Percentiles rank a stretch among this genome's conserved stretches.
phyloP scores from a whole-genome alignment of 2,113 vertebrate genomes.

The Bolborhynchus lineola region DNA sequence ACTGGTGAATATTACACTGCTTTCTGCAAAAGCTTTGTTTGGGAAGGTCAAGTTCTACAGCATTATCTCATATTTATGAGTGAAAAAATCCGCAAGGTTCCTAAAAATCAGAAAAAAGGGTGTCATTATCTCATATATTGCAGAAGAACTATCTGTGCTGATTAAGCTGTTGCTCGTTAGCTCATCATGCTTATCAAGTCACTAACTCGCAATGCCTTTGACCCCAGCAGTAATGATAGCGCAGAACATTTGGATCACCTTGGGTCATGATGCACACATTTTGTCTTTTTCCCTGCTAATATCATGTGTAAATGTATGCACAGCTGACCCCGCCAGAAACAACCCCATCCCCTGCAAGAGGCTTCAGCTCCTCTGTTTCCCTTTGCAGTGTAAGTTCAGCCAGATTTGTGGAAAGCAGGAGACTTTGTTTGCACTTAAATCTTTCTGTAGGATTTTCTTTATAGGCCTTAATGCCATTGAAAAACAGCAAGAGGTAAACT shows the following conservation, averaged over 20 bases:
- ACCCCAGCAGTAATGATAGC: neutral
- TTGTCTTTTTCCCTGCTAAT: neutral
- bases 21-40: neutral
- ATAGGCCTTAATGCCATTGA: slow-evolving; percentile 56
- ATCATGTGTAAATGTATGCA: slow-evolving; percentile 14
- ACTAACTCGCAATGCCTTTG: neutral
- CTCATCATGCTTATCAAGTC: slow-evolving; percentile 27
- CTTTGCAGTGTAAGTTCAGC: neutral
- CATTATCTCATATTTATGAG: neutral
- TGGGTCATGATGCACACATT: neutral
- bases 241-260: neutral
- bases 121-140: neutral
- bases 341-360: neutral
- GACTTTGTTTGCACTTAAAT: slow-evolving; percentile 31
- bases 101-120: neutral
- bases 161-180: slow-evolving; percentile 16
- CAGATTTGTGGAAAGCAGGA: slow-evolving; percentile 27
- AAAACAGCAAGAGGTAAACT: slow-evolving; percentile 39
- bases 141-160: slow-evolving; percentile 15
- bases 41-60: neutral
- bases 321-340: slow-evolving; percentile 37
- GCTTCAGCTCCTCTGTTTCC: neutral
- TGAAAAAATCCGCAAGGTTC: neutral
- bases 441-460: slow-evolving; percentile 62
- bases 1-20: neutral